Base-by-base conservation (phyloP, 2,113 vertebrate genomes). In the Myotis brandtii region DNA sequence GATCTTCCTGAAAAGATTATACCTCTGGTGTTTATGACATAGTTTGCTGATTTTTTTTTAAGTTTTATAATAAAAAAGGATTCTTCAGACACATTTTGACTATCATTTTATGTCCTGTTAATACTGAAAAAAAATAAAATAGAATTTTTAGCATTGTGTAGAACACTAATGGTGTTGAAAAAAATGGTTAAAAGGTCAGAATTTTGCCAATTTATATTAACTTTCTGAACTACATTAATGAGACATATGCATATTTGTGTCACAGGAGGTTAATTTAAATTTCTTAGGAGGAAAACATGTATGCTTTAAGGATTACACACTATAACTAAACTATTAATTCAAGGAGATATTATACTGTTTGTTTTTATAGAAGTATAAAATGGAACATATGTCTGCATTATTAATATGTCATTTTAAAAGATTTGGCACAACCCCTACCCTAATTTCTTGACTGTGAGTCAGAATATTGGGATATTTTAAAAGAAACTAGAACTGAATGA, bases 201-300 rank as follows among this genome's bases (percentile, higher is more conserved):
- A 30, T 46, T 87, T 20, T 69, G 12, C 40, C 80, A 66, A 43
- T 86, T 73, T 92, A 79, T 1, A 70, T 70, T 87, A 76, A 87
- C 37, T 30, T 59, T 91, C 37, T 92, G 27, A 87, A n/a, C 48
- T 21, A 32, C 72, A 7, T 14, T 86, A 86, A 79, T 89, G n/a
- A 76, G 8, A 76, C 1, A 34, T 43, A 9, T 6, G 79, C 5
- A 77, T n/a, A 56, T 90, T 77, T 69, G 48, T 43, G 7, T 69
- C 3, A 80, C 21, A 56, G 48, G 8, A 25, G 23, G 3, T 73
- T 46, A 75, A 69, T 66, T 86, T 87, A 86, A 72, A 83, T 66
- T 81, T 95, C 12, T 70, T 94, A 76, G 30, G 18, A 94, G 87
- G 67, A 95, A 91, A 82, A 59, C 10, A 72, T 37, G 5, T 72